Percentiles rank a stretch among this genome's conserved stretches.
Conservation (phyloP, 2,888 invertebrate species). For the Epistrophella euchroma region DNA sequence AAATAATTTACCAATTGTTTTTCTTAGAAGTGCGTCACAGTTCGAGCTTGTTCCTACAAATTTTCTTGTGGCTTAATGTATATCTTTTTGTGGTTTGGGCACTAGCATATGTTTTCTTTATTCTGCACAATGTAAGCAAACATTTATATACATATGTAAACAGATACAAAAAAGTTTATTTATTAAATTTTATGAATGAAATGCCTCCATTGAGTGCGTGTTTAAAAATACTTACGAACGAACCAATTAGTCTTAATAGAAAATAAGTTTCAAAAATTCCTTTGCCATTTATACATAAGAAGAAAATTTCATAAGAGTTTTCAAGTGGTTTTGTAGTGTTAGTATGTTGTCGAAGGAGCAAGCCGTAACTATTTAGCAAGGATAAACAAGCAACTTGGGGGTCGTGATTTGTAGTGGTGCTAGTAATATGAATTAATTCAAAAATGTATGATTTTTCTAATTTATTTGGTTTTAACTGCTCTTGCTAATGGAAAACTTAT, state of each 20-base stretch:
- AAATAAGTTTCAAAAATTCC: neutral
- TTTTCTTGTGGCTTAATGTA: constrained; percentile 92
- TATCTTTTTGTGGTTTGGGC: constrained; percentile 90
- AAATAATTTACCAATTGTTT: constrained; percentile 28
- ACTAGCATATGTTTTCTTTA: constrained; percentile 79
- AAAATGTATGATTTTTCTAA: too few relatives aligned
- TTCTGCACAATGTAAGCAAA: constrained; percentile 79
- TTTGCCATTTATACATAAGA: neutral
- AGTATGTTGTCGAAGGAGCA: neutral
- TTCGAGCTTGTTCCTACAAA: constrained; percentile 89
- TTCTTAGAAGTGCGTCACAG: constrained; percentile 79
- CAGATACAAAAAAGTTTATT: constrained; percentile 80
- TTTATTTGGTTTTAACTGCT: too few relatives aligned
- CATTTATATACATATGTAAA: neutral
- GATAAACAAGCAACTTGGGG: constrained; percentile 1
- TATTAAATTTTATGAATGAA: constrained; percentile 16
- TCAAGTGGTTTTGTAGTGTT: neutral
- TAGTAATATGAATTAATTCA: neutral
- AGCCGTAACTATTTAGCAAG: neutral
- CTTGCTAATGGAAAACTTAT: too few relatives aligned
- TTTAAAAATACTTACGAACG: neutral
- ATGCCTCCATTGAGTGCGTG: neutral
- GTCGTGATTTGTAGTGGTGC: neutral
- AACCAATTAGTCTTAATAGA: neutral
- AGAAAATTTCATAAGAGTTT: constrained; percentile 9